Evolutionary conservation across 2,113 vertebrate species (phyloP).

Genomic region (Scatophagus argus): DNA sequence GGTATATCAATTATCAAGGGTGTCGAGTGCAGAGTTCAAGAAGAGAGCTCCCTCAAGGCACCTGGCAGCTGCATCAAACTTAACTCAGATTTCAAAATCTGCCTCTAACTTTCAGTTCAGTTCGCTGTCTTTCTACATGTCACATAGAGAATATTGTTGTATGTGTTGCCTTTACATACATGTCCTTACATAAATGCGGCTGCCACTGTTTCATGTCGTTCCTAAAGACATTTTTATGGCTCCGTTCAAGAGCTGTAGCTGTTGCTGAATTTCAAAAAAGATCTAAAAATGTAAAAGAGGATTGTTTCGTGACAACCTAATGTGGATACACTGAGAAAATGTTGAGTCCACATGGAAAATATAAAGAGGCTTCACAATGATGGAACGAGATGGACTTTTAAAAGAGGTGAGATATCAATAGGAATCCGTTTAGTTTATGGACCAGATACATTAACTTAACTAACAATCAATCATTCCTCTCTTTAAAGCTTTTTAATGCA

Average conservation of each 20-base stretch:
- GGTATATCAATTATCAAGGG: constrained; percentile 57
- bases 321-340: background rate
- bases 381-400: constrained; percentile 45
- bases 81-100: constrained; percentile 45
- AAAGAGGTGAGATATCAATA: constrained; percentile 59
- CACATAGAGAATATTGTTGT: background rate
- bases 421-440: constrained; percentile 65
- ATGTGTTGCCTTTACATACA: background rate
- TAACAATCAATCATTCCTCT: constrained; percentile 55
- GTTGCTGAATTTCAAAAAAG: background rate
- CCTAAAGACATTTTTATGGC: background rate
- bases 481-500: constrained; percentile 64
- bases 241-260: background rate
- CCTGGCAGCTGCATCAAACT: constrained; percentile 53
- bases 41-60: constrained; percentile 59
- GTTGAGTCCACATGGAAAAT: constrained; percentile 23
- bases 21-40: constrained; percentile 63
- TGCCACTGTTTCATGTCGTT: background rate
- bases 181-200: constrained; percentile 1
- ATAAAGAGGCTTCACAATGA: constrained; percentile 32
- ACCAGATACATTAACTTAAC: constrained; percentile 56
- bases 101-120: constrained; percentile 8
- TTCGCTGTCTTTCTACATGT: background rate
- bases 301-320: constrained; percentile 1
- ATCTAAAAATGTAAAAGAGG: background rate